These are phyloP conservation scores for Octopus sinensis DNA, from an alignment of 1,140 invertebrate genomes.

Conservation along the genomic window DNA sequence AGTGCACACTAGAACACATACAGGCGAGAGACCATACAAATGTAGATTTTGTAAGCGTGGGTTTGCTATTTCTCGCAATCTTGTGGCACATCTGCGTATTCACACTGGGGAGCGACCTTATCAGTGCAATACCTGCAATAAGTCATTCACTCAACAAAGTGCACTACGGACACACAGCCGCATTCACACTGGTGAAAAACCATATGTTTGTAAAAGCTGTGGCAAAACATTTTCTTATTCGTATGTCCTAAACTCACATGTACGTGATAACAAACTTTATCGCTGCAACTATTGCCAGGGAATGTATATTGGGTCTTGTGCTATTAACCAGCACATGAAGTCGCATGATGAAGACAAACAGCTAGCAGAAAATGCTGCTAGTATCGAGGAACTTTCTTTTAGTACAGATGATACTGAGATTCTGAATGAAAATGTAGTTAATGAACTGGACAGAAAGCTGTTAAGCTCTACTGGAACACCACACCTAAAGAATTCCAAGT, in stretches of 20 bases:
- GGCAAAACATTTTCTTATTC: slow-evolving; percentile 19
- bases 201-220: slow-evolving; percentile 25
- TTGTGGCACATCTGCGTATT: slow-evolving; percentile 20
- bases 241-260: slow-evolving; percentile 40
- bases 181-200: slow-evolving; percentile 26
- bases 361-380: neutral
- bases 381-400: too few relatives aligned
- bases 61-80: slow-evolving; percentile 18
- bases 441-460: too few relatives aligned
- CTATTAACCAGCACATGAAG: slow-evolving; percentile 73
- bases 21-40: slow-evolving; percentile 14
- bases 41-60: slow-evolving; percentile 22
- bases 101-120: slow-evolving; percentile 22
- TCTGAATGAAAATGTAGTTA: too few relatives aligned
- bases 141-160: slow-evolving; percentile 18
- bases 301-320: slow-evolving; percentile 6
- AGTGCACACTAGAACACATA: neutral
- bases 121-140: slow-evolving; percentile 21
- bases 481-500: too few relatives aligned
- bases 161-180: slow-evolving; percentile 21
- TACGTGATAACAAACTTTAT: slow-evolving; percentile 23
- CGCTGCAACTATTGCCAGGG: neutral
- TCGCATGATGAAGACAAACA: slow-evolving; percentile 59
- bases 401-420: too few relatives aligned
- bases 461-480: too few relatives aligned